Percentiles rank a stretch among this genome's conserved stretches.
These are phyloP conservation scores for Stenchaetothrips biformis DNA, from an alignment of 2,888 invertebrate genomes.

Conservation along the genomic window DNA sequence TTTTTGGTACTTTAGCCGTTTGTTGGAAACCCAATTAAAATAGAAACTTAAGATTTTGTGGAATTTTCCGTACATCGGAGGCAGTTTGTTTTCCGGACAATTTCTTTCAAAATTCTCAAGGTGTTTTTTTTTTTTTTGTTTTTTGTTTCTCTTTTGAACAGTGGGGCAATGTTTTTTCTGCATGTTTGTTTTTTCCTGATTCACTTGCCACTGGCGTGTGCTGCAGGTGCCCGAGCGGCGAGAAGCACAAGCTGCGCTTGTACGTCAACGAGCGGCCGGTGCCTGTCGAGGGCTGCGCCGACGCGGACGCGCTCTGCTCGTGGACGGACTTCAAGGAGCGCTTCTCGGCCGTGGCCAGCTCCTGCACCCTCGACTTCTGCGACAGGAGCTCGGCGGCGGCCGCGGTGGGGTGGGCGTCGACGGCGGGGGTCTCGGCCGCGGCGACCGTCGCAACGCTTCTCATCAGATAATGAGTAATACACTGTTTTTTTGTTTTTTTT, in stretches of 20 bases:
- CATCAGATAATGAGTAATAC: too few relatives aligned
- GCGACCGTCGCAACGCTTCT: too few relatives aligned
- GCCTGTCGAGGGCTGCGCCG: background rate
- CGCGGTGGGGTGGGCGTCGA: too few relatives aligned
- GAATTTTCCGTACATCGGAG: background rate
- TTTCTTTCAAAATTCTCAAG: too few relatives aligned
- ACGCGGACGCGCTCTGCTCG: background rate
- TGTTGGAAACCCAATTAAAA: too few relatives aligned
- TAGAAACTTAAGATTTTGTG: background rate
- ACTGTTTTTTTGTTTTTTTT: too few relatives aligned
- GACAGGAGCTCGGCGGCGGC: background rate
- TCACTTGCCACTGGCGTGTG: background rate
- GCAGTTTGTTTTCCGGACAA: background rate
- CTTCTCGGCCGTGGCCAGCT: background rate
- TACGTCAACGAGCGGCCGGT: background rate
- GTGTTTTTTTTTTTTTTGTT: too few relatives aligned
- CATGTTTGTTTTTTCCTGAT: background rate
- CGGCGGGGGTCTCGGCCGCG: too few relatives aligned
- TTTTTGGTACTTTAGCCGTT: too few relatives aligned
- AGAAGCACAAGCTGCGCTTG: background rate
- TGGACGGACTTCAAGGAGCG: background rate
- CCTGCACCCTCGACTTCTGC: background rate
- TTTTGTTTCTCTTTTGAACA: too few relatives aligned
- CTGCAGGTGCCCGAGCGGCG: background rate
- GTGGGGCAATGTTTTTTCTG: background rate